These are phyloP conservation scores for Congeria kusceri DNA, from an alignment of 2,888 invertebrate genomes.

Conservation along the genomic window DNA sequence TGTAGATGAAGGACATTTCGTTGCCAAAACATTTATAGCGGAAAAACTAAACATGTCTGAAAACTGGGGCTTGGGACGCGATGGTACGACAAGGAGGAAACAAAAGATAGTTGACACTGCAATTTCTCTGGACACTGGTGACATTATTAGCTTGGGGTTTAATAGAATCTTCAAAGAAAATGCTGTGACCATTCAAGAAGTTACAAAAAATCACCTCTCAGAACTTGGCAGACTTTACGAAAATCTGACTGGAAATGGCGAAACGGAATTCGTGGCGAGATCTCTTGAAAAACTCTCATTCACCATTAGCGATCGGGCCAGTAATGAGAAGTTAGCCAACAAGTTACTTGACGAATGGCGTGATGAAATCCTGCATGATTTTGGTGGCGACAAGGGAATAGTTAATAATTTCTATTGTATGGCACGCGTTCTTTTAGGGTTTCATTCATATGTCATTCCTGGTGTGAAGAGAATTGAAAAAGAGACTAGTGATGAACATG, in stretches of 20 bases:
- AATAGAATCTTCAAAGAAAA: slow-evolving; percentile 23
- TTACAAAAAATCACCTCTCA: slow-evolving; percentile 32
- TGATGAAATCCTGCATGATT: neutral
- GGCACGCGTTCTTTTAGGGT: slow-evolving; percentile 1
- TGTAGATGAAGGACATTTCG: slow-evolving; percentile 42
- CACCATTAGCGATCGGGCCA: slow-evolving; percentile 26
- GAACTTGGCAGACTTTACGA: neutral
- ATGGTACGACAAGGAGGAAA: slow-evolving; percentile 46
- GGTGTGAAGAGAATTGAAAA: neutral
- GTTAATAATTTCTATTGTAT: slow-evolving; percentile 42
- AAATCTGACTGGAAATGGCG: neutral
- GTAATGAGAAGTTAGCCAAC: slow-evolving; percentile 25
- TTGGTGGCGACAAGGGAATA: neutral
- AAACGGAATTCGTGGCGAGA: neutral
- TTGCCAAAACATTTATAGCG: slow-evolving; percentile 42
- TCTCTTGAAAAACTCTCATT: slow-evolving; percentile 21
- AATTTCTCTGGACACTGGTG: slow-evolving; percentile 33
- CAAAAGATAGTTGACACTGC: slow-evolving; percentile 49
- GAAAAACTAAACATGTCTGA: slow-evolving; percentile 9
- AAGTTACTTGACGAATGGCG: slow-evolving; percentile 20
- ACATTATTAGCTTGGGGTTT: slow-evolving; percentile 31
- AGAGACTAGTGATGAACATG: neutral
- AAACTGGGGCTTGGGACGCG: slow-evolving; percentile 44
- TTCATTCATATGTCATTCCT: neutral
- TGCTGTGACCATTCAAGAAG: slow-evolving; percentile 24